Percentiles rank a stretch among this genome's conserved stretches.
Conservation (phyloP, 2,797 vertebrate species). For the Enteromius trimaculatus region DNA sequence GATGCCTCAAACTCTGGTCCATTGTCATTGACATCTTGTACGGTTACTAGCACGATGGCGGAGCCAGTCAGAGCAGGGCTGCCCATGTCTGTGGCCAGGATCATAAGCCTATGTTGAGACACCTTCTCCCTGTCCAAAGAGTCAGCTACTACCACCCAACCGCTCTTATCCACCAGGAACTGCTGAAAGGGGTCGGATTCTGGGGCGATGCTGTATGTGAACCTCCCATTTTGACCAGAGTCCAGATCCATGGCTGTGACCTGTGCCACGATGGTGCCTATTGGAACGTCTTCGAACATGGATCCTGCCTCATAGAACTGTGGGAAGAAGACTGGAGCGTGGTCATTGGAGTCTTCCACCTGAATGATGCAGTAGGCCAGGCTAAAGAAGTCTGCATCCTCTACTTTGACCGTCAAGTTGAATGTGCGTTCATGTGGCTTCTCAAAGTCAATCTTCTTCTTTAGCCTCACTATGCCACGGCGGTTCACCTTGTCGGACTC, state of each 20-base stretch:
- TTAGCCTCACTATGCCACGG: conserved; percentile 79
- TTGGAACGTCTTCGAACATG: conserved; percentile 80
- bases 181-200: conserved; percentile 81
- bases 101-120: conserved; percentile 81
- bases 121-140: conserved; percentile 84
- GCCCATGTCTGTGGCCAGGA: conserved; percentile 83
- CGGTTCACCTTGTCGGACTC: conserved; percentile 85
- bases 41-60: conserved; percentile 79
- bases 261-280: conserved; percentile 84
- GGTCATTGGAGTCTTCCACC: conserved; percentile 88
- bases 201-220: conserved; percentile 80
- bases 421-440: conserved; percentile 87
- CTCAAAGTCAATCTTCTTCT: conserved; percentile 87
- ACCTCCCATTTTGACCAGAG: conserved; percentile 85
- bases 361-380: conserved; percentile 82
- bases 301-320: conserved; percentile 83
- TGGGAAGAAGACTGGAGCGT: conserved; percentile 85
- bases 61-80: conserved; percentile 82
- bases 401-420: conserved; percentile 88
- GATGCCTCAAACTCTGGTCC: conserved; percentile 85
- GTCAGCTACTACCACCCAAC: conserved; percentile 80
- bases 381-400: conserved; percentile 86
- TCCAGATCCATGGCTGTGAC: conserved; percentile 87
- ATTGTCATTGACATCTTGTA: conserved; percentile 89
- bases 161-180: conserved; percentile 83